Conservation (phyloP, 2,888 invertebrate genomes). For the Ctenicera cuprea region DNA sequence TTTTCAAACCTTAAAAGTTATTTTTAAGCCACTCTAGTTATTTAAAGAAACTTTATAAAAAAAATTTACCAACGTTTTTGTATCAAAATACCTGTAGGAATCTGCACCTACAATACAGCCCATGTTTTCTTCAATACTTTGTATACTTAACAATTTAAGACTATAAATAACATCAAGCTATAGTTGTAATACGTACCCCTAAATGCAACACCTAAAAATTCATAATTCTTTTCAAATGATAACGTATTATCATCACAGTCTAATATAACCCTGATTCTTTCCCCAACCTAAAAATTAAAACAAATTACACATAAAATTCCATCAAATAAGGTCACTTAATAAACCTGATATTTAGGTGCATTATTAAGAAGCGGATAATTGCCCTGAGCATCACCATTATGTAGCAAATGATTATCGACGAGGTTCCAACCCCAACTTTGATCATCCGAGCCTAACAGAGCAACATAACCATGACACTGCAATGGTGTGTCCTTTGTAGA, state of each 20-base stretch:
- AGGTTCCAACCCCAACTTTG: slow-evolving; percentile 99
- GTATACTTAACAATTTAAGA: too few species aligned
- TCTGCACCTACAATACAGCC: too few species aligned
- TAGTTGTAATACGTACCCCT: slow-evolving; percentile 77
- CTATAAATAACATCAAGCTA: too few species aligned
- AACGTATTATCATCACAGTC: slow-evolving; percentile 98
- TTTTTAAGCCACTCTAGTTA: too few species aligned
- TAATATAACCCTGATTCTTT: slow-evolving; percentile 96
- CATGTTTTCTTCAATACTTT: too few species aligned
- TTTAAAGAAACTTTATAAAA: too few species aligned
- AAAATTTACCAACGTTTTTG: too few species aligned
- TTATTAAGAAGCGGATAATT: slow-evolving; percentile 96
- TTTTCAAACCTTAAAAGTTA: too few species aligned
- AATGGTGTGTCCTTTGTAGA: slow-evolving; percentile 95
- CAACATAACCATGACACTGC: slow-evolving; percentile 96
- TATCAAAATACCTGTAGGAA: too few species aligned
- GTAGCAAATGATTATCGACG: slow-evolving; percentile 96
- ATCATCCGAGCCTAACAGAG: slow-evolving; percentile 95
- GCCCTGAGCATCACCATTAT: slow-evolving; percentile 96
- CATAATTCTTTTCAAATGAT: slow-evolving; percentile 98
- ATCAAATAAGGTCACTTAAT: slow-evolving; percentile 37
- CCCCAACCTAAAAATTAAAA: slow-evolving; percentile 86
- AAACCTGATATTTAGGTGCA: slow-evolving; percentile 97
- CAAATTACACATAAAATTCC: neutral
- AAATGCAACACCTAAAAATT: slow-evolving; percentile 98